These are phyloP conservation scores for Pseudopodoces humilis DNA, from an alignment of 2,113 vertebrate genomes.

Conservation along the genomic window DNA sequence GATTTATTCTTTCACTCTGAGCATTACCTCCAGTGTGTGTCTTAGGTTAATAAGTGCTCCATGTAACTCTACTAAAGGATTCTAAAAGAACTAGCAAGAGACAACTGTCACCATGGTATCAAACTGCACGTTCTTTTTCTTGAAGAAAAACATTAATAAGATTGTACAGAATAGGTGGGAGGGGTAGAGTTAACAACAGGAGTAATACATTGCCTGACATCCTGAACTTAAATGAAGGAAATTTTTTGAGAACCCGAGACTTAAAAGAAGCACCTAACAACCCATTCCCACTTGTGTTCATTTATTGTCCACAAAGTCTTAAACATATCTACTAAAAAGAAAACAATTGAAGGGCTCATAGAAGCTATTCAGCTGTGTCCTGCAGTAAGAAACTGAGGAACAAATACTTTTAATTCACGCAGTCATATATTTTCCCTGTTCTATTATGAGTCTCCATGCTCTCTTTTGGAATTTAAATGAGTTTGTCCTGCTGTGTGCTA, in stretches of 20 bases:
- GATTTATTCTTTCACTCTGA: not conserved
- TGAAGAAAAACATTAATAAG: not conserved
- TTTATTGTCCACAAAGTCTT: not conserved
- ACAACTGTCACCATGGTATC: not conserved
- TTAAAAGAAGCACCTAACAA: not conserved
- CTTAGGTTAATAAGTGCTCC: not conserved
- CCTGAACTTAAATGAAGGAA: not conserved
- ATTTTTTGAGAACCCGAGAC: not conserved
- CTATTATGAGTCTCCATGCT: not conserved
- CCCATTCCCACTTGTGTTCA: not conserved
- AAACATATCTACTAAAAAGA: not conserved
- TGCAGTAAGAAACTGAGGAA: not conserved
- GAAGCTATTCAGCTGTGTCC: not conserved
- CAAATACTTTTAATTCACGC: not conserved
- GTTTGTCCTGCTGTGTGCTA: not conserved
- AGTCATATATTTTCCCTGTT: not conserved
- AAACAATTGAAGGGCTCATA: not conserved
- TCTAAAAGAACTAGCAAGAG: constrained; percentile 20
- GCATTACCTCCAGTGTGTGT: not conserved
- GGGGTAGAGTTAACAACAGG: not conserved
- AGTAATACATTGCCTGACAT: not conserved
- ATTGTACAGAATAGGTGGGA: not conserved
- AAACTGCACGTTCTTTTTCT: not conserved
- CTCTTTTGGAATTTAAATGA: not conserved
- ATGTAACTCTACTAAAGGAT: not conserved